Conservation (phyloP, 2,797 vertebrate genomes). For the Tinamus major region DNA sequence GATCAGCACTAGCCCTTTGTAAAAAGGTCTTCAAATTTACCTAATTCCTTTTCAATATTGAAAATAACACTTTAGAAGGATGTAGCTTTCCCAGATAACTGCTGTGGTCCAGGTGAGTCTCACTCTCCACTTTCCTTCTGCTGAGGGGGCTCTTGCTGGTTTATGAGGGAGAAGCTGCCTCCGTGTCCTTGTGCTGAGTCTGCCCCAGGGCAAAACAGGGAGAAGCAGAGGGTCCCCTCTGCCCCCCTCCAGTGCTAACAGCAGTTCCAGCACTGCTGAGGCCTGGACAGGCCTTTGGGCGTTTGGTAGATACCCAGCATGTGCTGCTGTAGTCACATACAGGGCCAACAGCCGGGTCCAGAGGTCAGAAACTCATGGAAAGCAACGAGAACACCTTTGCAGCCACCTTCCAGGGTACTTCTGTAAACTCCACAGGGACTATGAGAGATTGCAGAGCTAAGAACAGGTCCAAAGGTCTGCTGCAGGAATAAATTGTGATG, state of each 20-base stretch:
- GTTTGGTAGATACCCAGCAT: constrained; percentile 50
- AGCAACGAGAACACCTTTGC: constrained; percentile 61
- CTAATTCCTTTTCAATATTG: background rate
- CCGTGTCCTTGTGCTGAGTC: background rate
- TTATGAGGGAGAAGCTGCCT: background rate
- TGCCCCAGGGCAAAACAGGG: background rate
- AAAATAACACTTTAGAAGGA: background rate
- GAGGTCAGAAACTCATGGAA: constrained; percentile 67
- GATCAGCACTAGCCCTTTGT: background rate
- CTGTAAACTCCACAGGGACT: constrained; percentile 54
- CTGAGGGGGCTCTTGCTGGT: background rate
- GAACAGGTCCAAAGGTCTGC: constrained; percentile 36
- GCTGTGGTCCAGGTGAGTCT: background rate
- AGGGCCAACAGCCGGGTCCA: constrained; percentile 53
- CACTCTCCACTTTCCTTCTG: background rate
- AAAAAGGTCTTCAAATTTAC: background rate
- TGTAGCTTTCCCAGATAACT: background rate
- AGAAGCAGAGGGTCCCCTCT: background rate
- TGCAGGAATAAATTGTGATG: constrained; percentile 32
- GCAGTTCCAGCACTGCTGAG: constrained; percentile 12
- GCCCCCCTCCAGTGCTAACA: background rate
- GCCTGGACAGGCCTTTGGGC: constrained; percentile 59
- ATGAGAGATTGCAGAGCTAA: constrained; percentile 36
- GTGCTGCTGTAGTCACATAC: constrained; percentile 55
- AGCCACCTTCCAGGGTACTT: constrained; percentile 49